Percentiles rank a stretch among this genome's conserved stretches.
These are phyloP conservation scores for Paedocypris micromegethes DNA, from an alignment of 2,797 vertebrate species.

Conservation along the genomic window DNA sequence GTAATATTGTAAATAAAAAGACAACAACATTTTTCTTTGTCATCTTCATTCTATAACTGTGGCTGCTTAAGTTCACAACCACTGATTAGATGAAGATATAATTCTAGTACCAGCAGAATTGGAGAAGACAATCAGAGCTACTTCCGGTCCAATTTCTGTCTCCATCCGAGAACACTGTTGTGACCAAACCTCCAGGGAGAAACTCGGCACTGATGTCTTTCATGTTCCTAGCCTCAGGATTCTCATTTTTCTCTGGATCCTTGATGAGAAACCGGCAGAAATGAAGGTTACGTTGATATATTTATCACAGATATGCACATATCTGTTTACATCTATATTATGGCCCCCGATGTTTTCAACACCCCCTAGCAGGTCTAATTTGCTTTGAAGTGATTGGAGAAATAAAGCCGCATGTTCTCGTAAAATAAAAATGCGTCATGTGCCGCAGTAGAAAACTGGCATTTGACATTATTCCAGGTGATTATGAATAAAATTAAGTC, in stretches of 20 bases:
- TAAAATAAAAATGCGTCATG: not conserved
- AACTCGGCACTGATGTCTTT: constrained; percentile 57
- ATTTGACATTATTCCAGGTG: not conserved
- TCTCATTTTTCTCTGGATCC: constrained; percentile 48
- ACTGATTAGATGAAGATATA: no score
- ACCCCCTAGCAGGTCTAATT: constrained; percentile 2
- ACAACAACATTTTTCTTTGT: no score
- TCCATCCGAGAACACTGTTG: constrained; percentile 28
- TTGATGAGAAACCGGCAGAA: constrained; percentile 37
- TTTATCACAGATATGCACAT: constrained; percentile 24
- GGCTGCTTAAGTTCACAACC: no score
- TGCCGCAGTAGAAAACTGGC: not conserved
- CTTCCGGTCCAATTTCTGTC: constrained; percentile 17
- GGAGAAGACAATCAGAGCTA: constrained; percentile 21
- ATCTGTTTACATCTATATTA: constrained; percentile 23
- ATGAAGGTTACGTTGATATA: constrained; percentile 38
- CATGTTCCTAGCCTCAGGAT: constrained; percentile 53
- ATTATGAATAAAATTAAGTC: not conserved
- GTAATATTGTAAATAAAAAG: no score
- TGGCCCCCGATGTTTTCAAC: constrained; percentile 16
- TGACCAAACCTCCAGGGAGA: constrained; percentile 55
- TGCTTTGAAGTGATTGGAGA: not conserved
- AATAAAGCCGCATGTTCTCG: not conserved
- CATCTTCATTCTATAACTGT: no score
- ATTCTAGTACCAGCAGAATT: constrained; percentile 3